Evolutionary conservation across 2,113 vertebrate species (phyloP), one percentile per base, ranked within the genome.

Genomic region (Aldabrachelys gigantea): DNA sequence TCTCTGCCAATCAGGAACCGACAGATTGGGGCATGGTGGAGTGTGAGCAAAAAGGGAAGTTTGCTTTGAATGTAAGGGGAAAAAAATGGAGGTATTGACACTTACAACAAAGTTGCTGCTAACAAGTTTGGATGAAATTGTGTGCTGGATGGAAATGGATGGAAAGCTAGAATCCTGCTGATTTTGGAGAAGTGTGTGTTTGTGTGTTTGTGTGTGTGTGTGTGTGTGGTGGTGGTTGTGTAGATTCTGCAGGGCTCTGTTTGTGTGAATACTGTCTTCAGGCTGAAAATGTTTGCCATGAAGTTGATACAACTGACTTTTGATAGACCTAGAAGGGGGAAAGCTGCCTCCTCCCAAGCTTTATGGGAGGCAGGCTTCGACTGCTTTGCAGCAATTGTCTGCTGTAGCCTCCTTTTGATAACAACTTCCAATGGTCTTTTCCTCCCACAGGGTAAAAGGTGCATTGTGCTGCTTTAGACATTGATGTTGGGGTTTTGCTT

Each of bases 1-100:
- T 95, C 96, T 95, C 98, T 98, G 98, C 98, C 98, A 98, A 98
- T 98, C 98, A 95, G 97, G 95, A 96, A 96, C 93, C 84, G 88
- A 86, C 49, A 93, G 96, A 96, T 92, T 95, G 97, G 96, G 96
- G 96, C 96, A 95, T 95, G 97, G 94, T 94, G 97, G 96, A 96
- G 90, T 88, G 91, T 56, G 96, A 97, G 96, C 96, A 97, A 88
- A 84, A 91, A 91, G 96, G 94, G 96, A 97, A 97, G 96, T 97
- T 97, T 93, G 95, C 95, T 96, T 93, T 95, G 96, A 52, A 95
- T 97, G 92, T 89, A 84, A 90, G 95, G 95, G 97, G 94, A 57
- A 47, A 59, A 82, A 94, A 65, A 93, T 97, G 97, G 97, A 98
- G 97, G 97, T 97, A 96, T 96, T 97, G 95, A n/a, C 95, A 88